Base-by-base conservation (phyloP, 64 coral and sea anemone species). In the Orbicella faveolata region DNA sequence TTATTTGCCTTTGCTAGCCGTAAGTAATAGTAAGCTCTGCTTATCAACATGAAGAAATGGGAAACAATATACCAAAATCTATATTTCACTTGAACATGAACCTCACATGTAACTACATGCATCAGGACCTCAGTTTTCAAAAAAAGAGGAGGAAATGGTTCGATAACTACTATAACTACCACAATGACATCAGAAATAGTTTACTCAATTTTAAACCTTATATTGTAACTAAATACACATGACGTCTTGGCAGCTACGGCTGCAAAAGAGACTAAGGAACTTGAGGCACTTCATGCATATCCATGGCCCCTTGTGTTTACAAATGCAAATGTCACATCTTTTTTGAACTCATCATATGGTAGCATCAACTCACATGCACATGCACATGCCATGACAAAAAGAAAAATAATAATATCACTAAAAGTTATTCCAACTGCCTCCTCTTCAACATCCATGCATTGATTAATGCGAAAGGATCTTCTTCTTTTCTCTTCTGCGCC, bases 221-320 rank as follows among this genome's bases (percentile, higher is more conserved):
- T 0, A 41, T 41, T 4, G 39, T 41, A 4, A 41, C 39, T 41
- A 41, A 41, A 2, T 2, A 41, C 39, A 41, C 39, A 41, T 2
- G 39, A 41, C 0, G 39, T 41, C 39, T 41, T 41, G 4, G 39
- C 39, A 41, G 39, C 39, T 4, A 41, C 4, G 0, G 39, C 39
- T 41, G 39, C 39, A 41, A 41, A 41, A 41, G 39, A 41, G 2
- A 12, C 33, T 68, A 39, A 84, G 10, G 63, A 21, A 65, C 9
- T 88, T 63, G 48, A 54, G 34, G 73, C 67, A 57, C 64, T 79
- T 94, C 63, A 90, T 34, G 88, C 88, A 81, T 90, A 90, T 35
- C 93, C 93, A 94, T 90, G 90, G 7, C 88, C 82, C 73, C 73
- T 90, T 75, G 81, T 87, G 75, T 94, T 90, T 39, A 76, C 52